phyloP scores from a whole-genome alignment of 2,113 vertebrate genomes.

The Dissostichus mawsoni region DNA sequence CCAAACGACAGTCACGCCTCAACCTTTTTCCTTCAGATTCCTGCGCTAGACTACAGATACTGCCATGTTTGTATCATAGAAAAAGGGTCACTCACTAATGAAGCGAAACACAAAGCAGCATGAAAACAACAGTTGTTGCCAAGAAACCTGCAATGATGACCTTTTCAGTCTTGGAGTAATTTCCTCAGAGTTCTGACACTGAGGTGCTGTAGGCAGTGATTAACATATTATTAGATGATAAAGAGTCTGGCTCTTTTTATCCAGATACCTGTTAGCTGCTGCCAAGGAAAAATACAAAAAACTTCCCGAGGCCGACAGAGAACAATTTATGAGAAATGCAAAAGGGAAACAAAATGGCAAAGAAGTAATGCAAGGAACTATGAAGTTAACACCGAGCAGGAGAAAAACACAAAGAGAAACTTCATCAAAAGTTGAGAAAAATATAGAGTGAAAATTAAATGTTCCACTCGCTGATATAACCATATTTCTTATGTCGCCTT shows the following conservation, averaged over 20 bases:
- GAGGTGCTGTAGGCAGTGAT: slow-evolving; percentile 64
- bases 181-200: slow-evolving; percentile 40
- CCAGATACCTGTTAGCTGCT: slow-evolving; percentile 57
- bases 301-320: slow-evolving; percentile 41
- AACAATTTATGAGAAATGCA: slow-evolving; percentile 55
- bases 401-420: slow-evolving; percentile 38
- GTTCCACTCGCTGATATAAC: slow-evolving; percentile 42
- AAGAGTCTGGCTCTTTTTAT: slow-evolving; percentile 56
- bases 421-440: slow-evolving; percentile 33
- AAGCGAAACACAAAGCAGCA: slow-evolving; percentile 57
- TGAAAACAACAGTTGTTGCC: slow-evolving; percentile 61
- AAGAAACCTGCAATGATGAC: slow-evolving; percentile 63
- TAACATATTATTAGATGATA: slow-evolving; percentile 76
- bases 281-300: slow-evolving; percentile 38
- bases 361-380: slow-evolving; percentile 31
- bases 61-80: slow-evolving; percentile 14
- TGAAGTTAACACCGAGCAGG: slow-evolving; percentile 30
- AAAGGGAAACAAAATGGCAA: slow-evolving; percentile 28
- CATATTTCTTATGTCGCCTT: slow-evolving; percentile 13
- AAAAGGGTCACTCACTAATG: slow-evolving; percentile 66
- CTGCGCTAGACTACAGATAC: slow-evolving; percentile 28
- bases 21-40: slow-evolving; percentile 35
- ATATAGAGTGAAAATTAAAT: slow-evolving; percentile 47
- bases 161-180: slow-evolving; percentile 69
- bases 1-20: slow-evolving; percentile 39